Conservation (phyloP, 2,113 vertebrate species). For the Gobio gobio region DNA sequence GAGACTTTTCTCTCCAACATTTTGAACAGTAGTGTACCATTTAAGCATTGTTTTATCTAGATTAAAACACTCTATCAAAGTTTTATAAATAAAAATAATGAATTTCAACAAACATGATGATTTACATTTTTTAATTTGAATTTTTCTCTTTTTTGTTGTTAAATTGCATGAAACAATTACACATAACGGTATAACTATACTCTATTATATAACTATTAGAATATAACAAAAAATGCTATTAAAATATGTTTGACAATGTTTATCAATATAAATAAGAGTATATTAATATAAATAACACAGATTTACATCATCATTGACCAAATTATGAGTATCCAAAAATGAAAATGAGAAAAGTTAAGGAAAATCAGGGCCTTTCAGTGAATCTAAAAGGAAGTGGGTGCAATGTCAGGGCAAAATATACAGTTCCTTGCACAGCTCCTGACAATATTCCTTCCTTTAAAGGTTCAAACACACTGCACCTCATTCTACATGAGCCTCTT, state of each 20-base stretch:
- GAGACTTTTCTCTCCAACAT: not conserved
- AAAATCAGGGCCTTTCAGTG: not conserved
- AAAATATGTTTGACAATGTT: not conserved
- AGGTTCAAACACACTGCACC: not conserved
- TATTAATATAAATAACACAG: conserved; percentile 2
- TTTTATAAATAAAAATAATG: not conserved
- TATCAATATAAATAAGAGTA: conserved; percentile 12
- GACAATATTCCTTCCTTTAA: not conserved
- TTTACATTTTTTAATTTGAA: not conserved
- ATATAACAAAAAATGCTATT: conserved; percentile 15
- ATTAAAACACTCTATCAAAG: not conserved
- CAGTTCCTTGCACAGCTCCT: conserved; percentile 1
- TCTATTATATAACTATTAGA: not conserved
- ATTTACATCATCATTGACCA: not conserved
- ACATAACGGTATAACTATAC: not conserved
- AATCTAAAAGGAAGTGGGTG: not conserved
- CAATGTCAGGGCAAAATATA: conserved; percentile 8
- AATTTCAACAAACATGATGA: not conserved
- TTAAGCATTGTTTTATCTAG: not conserved
- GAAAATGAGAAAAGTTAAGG: not conserved
- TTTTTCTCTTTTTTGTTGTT: not conserved
- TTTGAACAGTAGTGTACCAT: not conserved
- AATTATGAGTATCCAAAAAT: conserved; percentile 4
- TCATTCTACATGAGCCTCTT: not conserved
- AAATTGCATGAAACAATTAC: conserved; percentile 13